Evolutionary conservation across 2,797 vertebrate genomes (phyloP).

Genomic region (Enteromius treurensis): DNA sequence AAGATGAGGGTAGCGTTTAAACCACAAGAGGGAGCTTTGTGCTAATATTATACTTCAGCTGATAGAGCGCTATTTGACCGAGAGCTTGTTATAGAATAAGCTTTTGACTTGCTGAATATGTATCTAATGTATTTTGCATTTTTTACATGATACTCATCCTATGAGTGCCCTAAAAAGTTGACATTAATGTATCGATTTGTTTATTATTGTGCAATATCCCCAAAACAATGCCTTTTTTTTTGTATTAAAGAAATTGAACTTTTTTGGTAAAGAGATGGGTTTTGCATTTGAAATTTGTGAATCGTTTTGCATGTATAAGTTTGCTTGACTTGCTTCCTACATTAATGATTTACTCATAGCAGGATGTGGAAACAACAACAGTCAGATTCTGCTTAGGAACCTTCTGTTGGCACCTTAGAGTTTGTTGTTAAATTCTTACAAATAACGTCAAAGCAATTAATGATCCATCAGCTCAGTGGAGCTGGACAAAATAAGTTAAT

Average conservation of each 20-base stretch:
- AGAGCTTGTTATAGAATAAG: background rate
- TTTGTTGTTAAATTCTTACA: background rate
- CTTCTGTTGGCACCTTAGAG: background rate
- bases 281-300: background rate
- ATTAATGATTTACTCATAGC: background rate
- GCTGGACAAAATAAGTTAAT: background rate
- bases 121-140: background rate
- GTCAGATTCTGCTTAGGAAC: background rate
- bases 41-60: background rate
- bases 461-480: background rate
- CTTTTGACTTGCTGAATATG: background rate
- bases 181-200: background rate
- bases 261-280: background rate
- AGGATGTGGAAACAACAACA: slow-evolving; percentile 10
- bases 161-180: background rate
- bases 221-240: background rate
- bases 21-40: slow-evolving; percentile 42
- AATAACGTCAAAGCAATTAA: background rate
- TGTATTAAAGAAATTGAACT: background rate
- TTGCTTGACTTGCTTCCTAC: background rate
- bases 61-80: background rate
- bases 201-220: background rate
- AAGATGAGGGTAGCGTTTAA: background rate
- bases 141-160: background rate
- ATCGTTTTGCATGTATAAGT: background rate